These are phyloP conservation scores for Hypomecis punctinalis DNA, from an alignment of 2,888 invertebrate species.

Conservation along the genomic window DNA sequence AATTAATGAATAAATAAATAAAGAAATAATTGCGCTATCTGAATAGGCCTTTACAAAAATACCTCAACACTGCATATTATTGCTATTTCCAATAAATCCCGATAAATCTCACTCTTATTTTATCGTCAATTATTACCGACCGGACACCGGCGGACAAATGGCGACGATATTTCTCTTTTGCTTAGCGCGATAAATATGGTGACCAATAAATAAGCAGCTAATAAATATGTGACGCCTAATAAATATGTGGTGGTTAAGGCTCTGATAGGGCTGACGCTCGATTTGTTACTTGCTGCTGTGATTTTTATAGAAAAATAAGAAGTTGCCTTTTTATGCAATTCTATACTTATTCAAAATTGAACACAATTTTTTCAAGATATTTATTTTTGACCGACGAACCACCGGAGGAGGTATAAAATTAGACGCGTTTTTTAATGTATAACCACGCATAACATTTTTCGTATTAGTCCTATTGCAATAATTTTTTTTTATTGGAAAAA, in stretches of 20 bases:
- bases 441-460: no score
- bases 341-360: no score
- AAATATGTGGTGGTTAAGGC: constrained; percentile 9
- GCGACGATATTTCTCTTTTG: constrained; percentile 35
- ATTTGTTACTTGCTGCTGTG: not conserved
- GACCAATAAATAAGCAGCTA: constrained; percentile 20
- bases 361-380: no score
- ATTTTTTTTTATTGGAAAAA: no score
- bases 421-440: no score
- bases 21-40: not conserved
- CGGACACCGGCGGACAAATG: constrained; percentile 44
- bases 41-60: not conserved
- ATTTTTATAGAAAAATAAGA: no score
- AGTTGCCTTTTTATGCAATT: no score
- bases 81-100: not conserved
- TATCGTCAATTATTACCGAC: constrained; percentile 49
- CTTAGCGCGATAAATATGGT: constrained; percentile 39
- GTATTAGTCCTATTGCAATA: no score
- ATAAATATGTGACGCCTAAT: constrained; percentile 19
- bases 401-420: no score
- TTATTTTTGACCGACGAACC: no score
- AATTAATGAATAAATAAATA: no score
- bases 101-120: constrained; percentile 29
- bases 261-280: not conserved
- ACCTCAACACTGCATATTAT: constrained; percentile 5